Evolutionary conservation across 2,888 invertebrate species (phyloP).

Genomic region (Melanostoma scalare): DNA sequence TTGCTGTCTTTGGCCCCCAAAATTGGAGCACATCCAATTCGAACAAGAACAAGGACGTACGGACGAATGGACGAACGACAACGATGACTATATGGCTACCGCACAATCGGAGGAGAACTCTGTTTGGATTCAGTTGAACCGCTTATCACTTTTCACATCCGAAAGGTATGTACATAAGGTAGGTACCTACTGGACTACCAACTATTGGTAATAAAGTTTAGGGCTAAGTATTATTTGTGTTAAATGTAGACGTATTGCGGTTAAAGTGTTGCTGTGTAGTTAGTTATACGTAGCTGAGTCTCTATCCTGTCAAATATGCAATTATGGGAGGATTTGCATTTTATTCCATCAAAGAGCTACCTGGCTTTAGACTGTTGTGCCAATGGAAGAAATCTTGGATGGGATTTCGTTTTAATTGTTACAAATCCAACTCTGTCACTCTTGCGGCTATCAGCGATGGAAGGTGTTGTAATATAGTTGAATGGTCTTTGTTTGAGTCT

Average conservation of each 20-base stretch:
- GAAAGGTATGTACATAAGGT: neutral
- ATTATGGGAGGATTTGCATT: conserved; percentile 60
- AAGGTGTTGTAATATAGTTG: too few species aligned
- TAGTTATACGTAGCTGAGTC: neutral
- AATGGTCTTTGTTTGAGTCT: too few species aligned
- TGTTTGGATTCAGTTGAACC: conserved; percentile 45
- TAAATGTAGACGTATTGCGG: conserved; percentile 45
- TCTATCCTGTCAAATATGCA: conserved; percentile 47
- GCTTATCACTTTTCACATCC: conserved; percentile 48
- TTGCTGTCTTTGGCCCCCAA: conserved; percentile 54
- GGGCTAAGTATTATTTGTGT: conserved; percentile 41
- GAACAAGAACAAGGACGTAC: neutral
- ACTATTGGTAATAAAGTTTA: conserved; percentile 62
- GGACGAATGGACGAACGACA: neutral
- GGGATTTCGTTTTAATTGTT: conserved; percentile 35
- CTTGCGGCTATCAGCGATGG: neutral
- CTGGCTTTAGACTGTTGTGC: neutral
- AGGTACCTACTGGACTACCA: neutral
- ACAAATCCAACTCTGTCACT: conserved; percentile 28
- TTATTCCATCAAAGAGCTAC: conserved; percentile 28
- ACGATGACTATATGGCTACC: conserved; percentile 15
- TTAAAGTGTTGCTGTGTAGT: neutral
- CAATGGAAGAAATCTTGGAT: conserved; percentile 26
- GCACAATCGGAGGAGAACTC: conserved; percentile 10
- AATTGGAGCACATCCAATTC: conserved; percentile 24